Evolutionary conservation across 2,888 invertebrate genomes (phyloP).

Genomic region (Fragum fragum): DNA sequence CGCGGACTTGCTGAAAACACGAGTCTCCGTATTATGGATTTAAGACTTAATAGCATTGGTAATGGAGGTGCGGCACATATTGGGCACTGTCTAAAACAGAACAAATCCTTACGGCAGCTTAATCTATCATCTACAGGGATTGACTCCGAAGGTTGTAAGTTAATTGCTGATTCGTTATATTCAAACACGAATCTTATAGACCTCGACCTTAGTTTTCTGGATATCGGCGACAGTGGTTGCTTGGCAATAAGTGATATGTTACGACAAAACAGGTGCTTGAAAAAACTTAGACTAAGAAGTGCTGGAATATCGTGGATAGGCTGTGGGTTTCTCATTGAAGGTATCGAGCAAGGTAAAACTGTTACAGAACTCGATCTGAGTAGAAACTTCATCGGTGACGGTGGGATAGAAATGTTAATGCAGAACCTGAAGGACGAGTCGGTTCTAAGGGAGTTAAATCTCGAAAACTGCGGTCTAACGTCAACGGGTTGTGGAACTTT

Average conservation of each 20-base stretch:
- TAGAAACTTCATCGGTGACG: constrained; percentile 82
- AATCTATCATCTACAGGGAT: constrained; percentile 84
- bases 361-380: constrained; percentile 83
- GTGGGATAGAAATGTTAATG: constrained; percentile 78
- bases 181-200: constrained; percentile 77
- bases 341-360: constrained; percentile 78
- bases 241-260: constrained; percentile 78
- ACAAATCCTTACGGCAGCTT: constrained; percentile 75
- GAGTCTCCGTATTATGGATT: constrained; percentile 79
- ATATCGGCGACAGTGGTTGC: constrained; percentile 82
- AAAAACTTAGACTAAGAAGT: constrained; percentile 82
- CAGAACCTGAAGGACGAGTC: constrained; percentile 81
- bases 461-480: constrained; percentile 84
- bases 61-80: constrained; percentile 78
- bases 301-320: constrained; percentile 82
- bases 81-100: constrained; percentile 76
- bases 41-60: constrained; percentile 82
- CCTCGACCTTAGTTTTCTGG: constrained; percentile 85
- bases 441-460: constrained; percentile 79
- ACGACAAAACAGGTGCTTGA: constrained; percentile 76
- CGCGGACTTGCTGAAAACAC: constrained; percentile 74
- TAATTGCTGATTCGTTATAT: constrained; percentile 74
- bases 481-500: constrained; percentile 78
- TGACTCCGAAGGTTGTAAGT: constrained; percentile 75
- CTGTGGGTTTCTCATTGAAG: constrained; percentile 80